A percentile compares a stretch with the other conserved stretches of the same genome.
phyloP scores from a whole-genome alignment of 2,888 invertebrate genomes.

The Aporophyla nigra region DNA sequence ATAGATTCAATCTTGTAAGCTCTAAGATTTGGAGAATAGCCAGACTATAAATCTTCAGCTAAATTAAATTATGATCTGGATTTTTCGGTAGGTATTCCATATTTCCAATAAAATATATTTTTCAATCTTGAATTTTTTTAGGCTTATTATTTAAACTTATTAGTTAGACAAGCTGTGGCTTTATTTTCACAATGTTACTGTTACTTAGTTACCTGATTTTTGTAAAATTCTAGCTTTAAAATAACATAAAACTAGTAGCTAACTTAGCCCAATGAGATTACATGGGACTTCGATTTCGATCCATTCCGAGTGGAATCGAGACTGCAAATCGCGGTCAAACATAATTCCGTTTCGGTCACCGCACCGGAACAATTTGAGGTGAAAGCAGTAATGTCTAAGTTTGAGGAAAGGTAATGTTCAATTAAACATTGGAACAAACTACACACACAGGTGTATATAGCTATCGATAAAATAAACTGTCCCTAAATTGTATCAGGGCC shows the following conservation, averaged over 20 bases:
- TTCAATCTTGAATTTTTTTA: not conserved
- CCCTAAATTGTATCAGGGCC: not conserved
- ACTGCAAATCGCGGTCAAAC: constrained; percentile 12
- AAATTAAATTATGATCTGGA: not conserved
- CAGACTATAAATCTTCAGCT: constrained; percentile 10
- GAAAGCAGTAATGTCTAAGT: not conserved
- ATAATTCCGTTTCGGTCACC: constrained; percentile 23
- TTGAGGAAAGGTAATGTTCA: no score
- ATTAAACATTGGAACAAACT: no score
- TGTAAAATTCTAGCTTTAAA: not conserved
- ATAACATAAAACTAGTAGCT: not conserved
- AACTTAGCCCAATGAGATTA: not conserved
- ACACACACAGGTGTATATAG: no score
- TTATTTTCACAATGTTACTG: not conserved
- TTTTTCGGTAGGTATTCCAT: not conserved
- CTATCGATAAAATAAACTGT: not conserved
- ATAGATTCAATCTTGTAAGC: constrained; percentile 32
- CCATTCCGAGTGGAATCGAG: constrained; percentile 1
- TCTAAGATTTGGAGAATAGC: constrained; percentile 23
- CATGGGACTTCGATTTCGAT: constrained; percentile 4
- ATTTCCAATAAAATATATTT: not conserved
- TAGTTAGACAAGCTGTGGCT: no score
- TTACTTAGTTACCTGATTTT: not conserved
- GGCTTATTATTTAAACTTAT: no score
- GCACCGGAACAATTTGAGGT: not conserved